Evolutionary conservation across 2,113 vertebrate species (phyloP).

Genomic region (Zosterops borbonicus): DNA sequence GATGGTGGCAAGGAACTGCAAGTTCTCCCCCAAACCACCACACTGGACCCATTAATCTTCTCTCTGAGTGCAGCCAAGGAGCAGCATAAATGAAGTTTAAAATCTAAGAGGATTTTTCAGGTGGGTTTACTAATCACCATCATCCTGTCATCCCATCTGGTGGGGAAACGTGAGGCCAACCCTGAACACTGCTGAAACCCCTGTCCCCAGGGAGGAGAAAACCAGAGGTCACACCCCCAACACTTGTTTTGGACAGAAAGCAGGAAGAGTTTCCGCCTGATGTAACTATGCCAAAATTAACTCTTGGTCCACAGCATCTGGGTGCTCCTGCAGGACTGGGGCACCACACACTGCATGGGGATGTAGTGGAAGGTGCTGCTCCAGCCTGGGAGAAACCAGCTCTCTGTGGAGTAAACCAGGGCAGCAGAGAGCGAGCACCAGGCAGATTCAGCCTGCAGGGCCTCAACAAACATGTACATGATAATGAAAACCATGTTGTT

Average conservation of each 20-base stretch:
- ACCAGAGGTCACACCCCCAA: background rate
- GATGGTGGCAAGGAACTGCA: background rate
- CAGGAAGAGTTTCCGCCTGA: background rate
- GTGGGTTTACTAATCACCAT: background rate
- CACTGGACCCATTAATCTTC: background rate
- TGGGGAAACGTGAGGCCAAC: background rate
- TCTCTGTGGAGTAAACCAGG: background rate
- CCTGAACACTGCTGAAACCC: background rate
- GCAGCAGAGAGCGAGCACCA: fast-evolving
- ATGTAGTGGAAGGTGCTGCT: background rate
- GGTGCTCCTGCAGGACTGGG: background rate
- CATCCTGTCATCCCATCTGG: background rate
- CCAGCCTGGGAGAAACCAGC: background rate
- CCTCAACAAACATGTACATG: fast-evolving
- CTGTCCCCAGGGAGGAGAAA: background rate
- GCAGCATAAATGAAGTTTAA: background rate
- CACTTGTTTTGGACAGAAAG: background rate
- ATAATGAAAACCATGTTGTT: background rate
- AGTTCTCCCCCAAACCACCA: background rate
- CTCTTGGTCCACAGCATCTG: background rate
- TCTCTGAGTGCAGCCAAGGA: background rate
- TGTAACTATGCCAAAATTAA: background rate
- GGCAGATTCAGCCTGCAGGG: background rate
- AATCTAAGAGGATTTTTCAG: constrained; percentile 35
- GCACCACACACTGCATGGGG: fast-evolving